Percentiles rank a stretch among this genome's conserved stretches.
phyloP scores from a whole-genome alignment of 2,888 invertebrate species.

The Brachyopa scutellaris region DNA sequence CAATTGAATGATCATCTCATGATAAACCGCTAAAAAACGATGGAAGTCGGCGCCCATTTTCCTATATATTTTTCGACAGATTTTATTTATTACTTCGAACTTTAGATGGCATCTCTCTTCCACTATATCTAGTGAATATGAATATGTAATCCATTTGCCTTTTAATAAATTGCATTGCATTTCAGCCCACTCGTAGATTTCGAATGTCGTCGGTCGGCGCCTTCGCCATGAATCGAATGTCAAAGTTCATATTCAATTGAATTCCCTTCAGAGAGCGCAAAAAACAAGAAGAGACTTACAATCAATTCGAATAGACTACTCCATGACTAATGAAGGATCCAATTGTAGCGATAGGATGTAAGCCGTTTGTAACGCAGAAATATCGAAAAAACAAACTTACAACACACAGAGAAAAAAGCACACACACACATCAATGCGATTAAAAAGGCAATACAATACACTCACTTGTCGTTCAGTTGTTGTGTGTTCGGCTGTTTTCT shows the following conservation, averaged over 20 bases:
- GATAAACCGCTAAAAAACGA: too few species aligned
- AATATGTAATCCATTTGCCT: too few species aligned
- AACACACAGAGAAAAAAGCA: not conserved
- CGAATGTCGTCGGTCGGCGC: not conserved
- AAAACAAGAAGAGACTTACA: constrained; percentile 2
- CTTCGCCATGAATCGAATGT: constrained; percentile 31
- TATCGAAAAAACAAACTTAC: constrained; percentile 24
- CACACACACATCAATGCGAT: not conserved
- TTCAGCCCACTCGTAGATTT: not conserved
- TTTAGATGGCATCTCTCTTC: too few species aligned
- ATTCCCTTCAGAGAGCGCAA: constrained; percentile 17
- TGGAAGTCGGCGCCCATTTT: not conserved
- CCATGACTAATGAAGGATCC: constrained; percentile 23
- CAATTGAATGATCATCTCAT: too few species aligned
- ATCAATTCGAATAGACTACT: constrained; percentile 25
- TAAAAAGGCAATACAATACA: constrained; percentile 66
- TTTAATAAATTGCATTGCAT: constrained; percentile 7
- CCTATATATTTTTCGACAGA: too few species aligned
- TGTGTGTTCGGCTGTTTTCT: constrained; percentile 98
- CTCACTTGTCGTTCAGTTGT: constrained; percentile 94
- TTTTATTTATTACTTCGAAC: constrained; percentile 23
- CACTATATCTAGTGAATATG: too few species aligned
- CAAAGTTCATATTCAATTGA: constrained; percentile 46
- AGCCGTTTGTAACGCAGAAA: constrained; percentile 6
- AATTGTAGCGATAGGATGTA: too few species aligned